Evolutionary conservation across 2,797 vertebrate species (phyloP).

Genomic region (Siniperca undulata): DNA sequence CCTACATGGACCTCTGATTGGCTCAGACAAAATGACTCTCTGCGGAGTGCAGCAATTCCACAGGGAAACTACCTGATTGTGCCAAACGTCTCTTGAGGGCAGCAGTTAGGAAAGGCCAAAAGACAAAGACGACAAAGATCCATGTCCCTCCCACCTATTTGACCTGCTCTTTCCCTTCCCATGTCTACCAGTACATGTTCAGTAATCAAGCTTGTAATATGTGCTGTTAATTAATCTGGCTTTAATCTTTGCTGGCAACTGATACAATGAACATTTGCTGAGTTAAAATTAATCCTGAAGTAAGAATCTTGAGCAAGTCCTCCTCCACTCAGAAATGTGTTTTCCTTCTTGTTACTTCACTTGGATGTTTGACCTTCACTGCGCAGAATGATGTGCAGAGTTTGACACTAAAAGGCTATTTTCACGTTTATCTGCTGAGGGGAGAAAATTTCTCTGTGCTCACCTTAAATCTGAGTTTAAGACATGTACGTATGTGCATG

Average conservation of each 20-base stretch:
- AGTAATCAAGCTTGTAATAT: slow-evolving; percentile 23
- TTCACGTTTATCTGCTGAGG: background rate
- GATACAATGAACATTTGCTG: background rate
- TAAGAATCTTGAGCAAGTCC: background rate
- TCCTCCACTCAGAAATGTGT: too few species aligned
- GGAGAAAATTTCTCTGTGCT: background rate
- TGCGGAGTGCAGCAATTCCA: slow-evolving; percentile 59
- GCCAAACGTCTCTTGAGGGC: slow-evolving; percentile 71
- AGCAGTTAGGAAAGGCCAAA: slow-evolving; percentile 63
- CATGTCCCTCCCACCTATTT: slow-evolving; percentile 40
- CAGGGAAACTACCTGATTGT: slow-evolving; percentile 71
- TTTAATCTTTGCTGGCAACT: slow-evolving; percentile 8
- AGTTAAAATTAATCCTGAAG: slow-evolving; percentile 3
- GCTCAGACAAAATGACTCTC: slow-evolving; percentile 69
- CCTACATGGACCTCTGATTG: slow-evolving; percentile 69
- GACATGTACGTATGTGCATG: background rate
- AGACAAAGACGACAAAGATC: slow-evolving; percentile 47
- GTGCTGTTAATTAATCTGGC: slow-evolving; percentile 14
- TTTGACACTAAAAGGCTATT: background rate
- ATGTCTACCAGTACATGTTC: slow-evolving; percentile 9
- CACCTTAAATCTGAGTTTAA: slow-evolving; percentile 9
- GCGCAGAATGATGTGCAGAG: background rate
- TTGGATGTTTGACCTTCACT: background rate
- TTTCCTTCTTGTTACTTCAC: background rate
- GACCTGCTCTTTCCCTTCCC: slow-evolving; percentile 18